Conservation (phyloP, 2,888 invertebrate genomes). For the Steromphala cineraria region DNA sequence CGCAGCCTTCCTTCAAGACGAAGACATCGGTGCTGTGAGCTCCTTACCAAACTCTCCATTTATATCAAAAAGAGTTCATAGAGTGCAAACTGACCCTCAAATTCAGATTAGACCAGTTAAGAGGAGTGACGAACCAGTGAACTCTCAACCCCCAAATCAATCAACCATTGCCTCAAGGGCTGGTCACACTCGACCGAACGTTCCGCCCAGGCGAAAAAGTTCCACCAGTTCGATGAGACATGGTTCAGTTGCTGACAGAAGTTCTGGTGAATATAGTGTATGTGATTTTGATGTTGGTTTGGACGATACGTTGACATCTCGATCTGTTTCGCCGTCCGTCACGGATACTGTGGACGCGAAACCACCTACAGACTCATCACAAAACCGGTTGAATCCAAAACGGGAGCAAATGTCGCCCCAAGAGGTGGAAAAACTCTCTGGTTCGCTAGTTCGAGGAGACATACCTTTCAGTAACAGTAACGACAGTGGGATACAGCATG, state of each 20-base stretch:
- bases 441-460: conserved; percentile 31
- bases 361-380: not conserved
- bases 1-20: conserved; percentile 31
- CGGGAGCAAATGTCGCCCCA: not conserved
- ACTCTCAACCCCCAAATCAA: not conserved
- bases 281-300: conserved; percentile 26
- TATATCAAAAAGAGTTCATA: conserved; percentile 2
- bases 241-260: not conserved
- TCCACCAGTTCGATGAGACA: conserved; percentile 5
- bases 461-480: conserved; percentile 66
- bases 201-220: not conserved
- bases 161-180: not conserved
- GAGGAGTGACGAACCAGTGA: not conserved
- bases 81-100: conserved; percentile 7
- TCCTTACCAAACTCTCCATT: conserved; percentile 21
- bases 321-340: conserved; percentile 31
- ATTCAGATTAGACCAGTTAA: conserved; percentile 1
- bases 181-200: not conserved
- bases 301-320: conserved; percentile 33
- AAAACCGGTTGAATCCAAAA: not conserved
- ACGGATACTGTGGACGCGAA: not conserved
- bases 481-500: conserved; percentile 68
- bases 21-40: conserved; percentile 37
- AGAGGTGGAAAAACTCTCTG: conserved; percentile 10
- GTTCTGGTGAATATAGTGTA: conserved; percentile 33